Evolutionary conservation across 2,888 invertebrate species (phyloP), one percentile per base, ranked within the genome.

Genomic region (Oegoconia quadripuncta): DNA sequence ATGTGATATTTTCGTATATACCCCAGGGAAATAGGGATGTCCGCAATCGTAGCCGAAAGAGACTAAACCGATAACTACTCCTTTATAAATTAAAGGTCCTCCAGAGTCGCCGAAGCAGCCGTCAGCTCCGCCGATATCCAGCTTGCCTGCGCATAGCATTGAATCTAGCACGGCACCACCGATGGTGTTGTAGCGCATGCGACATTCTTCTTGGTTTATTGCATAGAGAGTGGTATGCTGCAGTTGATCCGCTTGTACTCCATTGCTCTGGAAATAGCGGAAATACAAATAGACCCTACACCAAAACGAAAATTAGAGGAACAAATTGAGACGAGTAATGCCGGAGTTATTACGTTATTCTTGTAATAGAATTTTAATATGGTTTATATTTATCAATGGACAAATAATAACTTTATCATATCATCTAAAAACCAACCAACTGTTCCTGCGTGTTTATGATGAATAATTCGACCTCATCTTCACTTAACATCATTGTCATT

Each of bases 51-150:
- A 82, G 1, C 87, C 86, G 30, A 82, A 86, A 0, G 86, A 86
- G 0, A 86, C 83, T 1, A 86, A 52, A 3, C 87, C 86, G 0
- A 80, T 71, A 0, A 86, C 75, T 1, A 86, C 63, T 9, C 86
- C 86, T 52, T 81, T 81, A 40, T 83, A 83, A 27, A 87, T 52
- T 1, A 87, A 44, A 0, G 87, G 86, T 3, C 87, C 86, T 3
- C 86, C 86, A 5, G 86, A 86, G 44, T 87, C 86, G 0, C 86
- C 86, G 8, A 74, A 82, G 49, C 86, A 87, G 0, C 81, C 86
- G 22, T 87, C 86, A 0, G 79, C 68, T 0, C 84, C 83, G 0
- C 76, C 81, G 0, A 65, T 49, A 29, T 84, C 79, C 1, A 79
- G 41, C 9, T 60, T 63, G 3, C 86, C 84, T 3, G 84, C 86